Evolutionary conservation across 2,888 invertebrate genomes (phyloP).

Genomic region (Itoplectis maculator): DNA sequence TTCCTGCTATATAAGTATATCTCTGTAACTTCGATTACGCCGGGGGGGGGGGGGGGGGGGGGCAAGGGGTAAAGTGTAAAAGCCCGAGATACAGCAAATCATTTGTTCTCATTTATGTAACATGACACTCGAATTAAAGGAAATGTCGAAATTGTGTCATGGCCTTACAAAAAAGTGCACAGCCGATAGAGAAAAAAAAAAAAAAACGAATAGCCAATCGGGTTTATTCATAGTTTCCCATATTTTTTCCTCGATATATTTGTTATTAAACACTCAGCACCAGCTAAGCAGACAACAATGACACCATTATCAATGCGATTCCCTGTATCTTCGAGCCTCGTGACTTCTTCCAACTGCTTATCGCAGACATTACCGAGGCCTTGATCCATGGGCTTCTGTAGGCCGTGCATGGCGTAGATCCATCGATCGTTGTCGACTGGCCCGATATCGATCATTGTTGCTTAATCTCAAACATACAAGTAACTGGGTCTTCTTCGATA

Average conservation of each 20-base stretch:
- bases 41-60: no score
- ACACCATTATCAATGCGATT: not conserved
- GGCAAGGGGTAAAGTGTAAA: not conserved
- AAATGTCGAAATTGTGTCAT: constrained; percentile 21
- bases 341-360: not conserved
- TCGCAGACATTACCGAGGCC: constrained; percentile 75
- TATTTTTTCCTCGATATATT: not conserved
- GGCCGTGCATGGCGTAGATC: constrained; percentile 77
- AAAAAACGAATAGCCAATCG: not conserved
- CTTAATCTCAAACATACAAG: not conserved
- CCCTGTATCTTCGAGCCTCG: not conserved
- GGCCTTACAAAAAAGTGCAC: not conserved
- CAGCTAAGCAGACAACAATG: not conserved
- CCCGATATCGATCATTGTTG: constrained; percentile 74
- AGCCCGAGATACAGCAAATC: not conserved
- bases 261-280: not conserved
- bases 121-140: not conserved
- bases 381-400: constrained; percentile 78
- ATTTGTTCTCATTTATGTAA: not conserved
- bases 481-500: not conserved
- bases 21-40: not conserved
- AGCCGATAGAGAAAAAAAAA: not conserved
- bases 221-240: not conserved
- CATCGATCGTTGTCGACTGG: constrained; percentile 77
- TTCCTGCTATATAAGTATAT: not conserved